Percentiles rank a stretch among this genome's conserved stretches.
These are phyloP conservation scores for Argyresthia albistria DNA, from an alignment of 2,888 invertebrate genomes.

Conservation along the genomic window DNA sequence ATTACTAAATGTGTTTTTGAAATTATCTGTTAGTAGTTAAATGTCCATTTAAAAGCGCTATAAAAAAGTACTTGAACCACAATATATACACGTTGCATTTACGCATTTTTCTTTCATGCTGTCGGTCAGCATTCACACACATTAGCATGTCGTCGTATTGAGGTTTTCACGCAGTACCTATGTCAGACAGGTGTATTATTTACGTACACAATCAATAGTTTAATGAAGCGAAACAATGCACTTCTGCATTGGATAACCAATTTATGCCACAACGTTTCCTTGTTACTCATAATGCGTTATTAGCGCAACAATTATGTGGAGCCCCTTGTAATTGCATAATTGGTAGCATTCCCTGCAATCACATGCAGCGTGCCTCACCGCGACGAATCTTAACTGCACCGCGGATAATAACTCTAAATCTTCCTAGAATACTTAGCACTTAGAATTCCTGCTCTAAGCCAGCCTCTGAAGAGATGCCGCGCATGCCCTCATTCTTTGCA, in stretches of 20 bases:
- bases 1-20: neutral
- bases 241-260: neutral
- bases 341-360: conserved; percentile 17
- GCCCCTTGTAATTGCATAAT: conserved; percentile 24
- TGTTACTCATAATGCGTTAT: conserved; percentile 7
- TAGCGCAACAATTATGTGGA: conserved; percentile 17
- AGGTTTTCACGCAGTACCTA: conserved; percentile 1
- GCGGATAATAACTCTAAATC: conserved; percentile 20
- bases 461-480: conserved; percentile 23
- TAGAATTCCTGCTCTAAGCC: conserved; percentile 43
- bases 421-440: conserved; percentile 43
- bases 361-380: conserved; percentile 12
- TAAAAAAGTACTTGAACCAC: neutral
- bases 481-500: conserved; percentile 28
- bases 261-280: conserved; percentile 10
- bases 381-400: conserved; percentile 27
- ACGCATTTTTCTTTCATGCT: conserved; percentile 12
- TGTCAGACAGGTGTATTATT: neutral
- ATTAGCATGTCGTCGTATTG: conserved; percentile 21
- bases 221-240: neutral
- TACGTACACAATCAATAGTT: neutral
- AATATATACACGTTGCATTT: conserved; percentile 12
- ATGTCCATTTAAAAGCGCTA: neutral
- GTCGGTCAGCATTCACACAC: conserved; percentile 27
- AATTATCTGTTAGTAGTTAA: neutral